Evolutionary conservation across 2,888 invertebrate genomes (phyloP).

Genomic region (Dichetophora obliterata): DNA sequence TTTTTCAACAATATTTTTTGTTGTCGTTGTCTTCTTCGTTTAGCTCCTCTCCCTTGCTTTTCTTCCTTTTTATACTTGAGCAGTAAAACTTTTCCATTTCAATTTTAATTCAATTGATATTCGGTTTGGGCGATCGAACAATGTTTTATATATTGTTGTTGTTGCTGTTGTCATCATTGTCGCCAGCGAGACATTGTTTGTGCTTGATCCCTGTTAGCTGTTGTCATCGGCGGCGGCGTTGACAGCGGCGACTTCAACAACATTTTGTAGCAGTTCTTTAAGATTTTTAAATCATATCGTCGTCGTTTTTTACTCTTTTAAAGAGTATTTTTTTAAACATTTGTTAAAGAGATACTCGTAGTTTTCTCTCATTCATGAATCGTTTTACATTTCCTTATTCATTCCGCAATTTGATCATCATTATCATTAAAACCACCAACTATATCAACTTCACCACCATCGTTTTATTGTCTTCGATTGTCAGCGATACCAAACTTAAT

Average conservation of each 20-base stretch:
- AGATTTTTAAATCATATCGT: constrained; percentile 56
- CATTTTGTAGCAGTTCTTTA: constrained; percentile 46
- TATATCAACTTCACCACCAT: too few species aligned
- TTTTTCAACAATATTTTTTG: constrained; percentile 22
- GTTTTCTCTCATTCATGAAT: too few species aligned
- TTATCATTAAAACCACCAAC: too few species aligned
- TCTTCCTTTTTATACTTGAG: background rate
- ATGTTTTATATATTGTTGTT: constrained; percentile 37
- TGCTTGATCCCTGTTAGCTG: constrained; percentile 29
- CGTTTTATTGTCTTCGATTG: too few species aligned
- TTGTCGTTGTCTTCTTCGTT: background rate
- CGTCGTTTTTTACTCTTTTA: constrained; percentile 27
- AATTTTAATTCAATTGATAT: constrained; percentile 34
- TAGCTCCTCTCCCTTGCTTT: background rate
- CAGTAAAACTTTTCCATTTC: constrained; percentile 27
- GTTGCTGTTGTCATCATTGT: constrained; percentile 36
- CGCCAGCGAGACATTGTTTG: constrained; percentile 12
- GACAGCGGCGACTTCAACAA: constrained; percentile 22
- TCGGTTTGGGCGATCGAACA: constrained; percentile 8
- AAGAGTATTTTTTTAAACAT: too few species aligned
- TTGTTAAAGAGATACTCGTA: too few species aligned
- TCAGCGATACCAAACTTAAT: too few species aligned
- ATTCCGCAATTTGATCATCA: too few species aligned
- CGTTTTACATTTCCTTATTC: too few species aligned
- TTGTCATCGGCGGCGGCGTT: constrained; percentile 41